phyloP scores from a whole-genome alignment of 2,888 invertebrate genomes.

The Uropetala carovei region DNA sequence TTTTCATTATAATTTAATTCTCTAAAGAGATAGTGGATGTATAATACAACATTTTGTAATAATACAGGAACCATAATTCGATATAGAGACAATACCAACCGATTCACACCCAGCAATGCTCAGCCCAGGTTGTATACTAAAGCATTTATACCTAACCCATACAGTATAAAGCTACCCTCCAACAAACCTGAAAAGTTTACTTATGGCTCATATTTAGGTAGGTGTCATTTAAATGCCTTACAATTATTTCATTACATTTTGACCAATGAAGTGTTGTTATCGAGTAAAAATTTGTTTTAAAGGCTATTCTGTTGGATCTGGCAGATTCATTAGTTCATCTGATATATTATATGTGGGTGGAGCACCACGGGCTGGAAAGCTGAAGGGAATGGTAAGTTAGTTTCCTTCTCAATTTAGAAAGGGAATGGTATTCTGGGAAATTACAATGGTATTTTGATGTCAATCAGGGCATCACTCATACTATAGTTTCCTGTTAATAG shows the following conservation, averaged over 20 bases:
- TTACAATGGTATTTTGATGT: no score
- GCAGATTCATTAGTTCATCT: slow-evolving; percentile 70
- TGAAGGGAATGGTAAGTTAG: slow-evolving; percentile 71
- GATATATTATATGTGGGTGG: slow-evolving; percentile 76
- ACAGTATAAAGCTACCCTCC: neutral
- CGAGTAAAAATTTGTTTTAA: slow-evolving; percentile 68
- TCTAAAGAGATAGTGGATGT: neutral
- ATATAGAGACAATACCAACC: neutral
- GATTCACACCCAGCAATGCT: neutral
- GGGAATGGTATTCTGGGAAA: no score
- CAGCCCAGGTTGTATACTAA: neutral
- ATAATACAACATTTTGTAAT: neutral
- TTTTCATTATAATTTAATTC: no score
- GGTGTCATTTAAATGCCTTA: neutral
- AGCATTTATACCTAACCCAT: slow-evolving; percentile 25
- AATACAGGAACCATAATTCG: slow-evolving; percentile 15
- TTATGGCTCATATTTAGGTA: slow-evolving; percentile 44
- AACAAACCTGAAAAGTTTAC: neutral
- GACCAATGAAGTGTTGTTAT: neutral
- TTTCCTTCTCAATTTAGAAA: neutral
- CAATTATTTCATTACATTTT: neutral
- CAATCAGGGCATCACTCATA: no score
- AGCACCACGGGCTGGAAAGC: slow-evolving; percentile 76
- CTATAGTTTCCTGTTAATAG: no score
- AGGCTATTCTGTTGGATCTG: slow-evolving; percentile 72